Evolutionary conservation across 2,888 invertebrate species (phyloP), one percentile per base, ranked within the genome.

Genomic region (Sinotaia quadrata): DNA sequence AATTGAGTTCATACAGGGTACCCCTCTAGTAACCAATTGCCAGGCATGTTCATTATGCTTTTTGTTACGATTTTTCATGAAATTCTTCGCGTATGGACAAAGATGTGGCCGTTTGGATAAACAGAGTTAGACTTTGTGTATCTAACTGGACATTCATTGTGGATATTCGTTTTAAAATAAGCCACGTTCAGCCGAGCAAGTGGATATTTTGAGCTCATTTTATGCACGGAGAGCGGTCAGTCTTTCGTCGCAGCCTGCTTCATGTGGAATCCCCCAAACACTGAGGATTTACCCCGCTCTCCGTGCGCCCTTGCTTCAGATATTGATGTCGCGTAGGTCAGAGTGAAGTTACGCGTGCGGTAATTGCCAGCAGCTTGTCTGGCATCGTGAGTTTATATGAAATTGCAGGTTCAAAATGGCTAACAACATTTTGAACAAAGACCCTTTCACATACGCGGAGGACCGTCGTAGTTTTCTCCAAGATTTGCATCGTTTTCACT

Each of bases 401-500:
- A 52, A 27, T 59, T 65, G 65, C 65, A 65, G 58, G 67, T 70
- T 63, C 73, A 75, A 74, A 76, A 92, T 92, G 92, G 91, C 92
- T 88, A 90, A 91, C 87, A 90, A 91, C 87, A 89, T 91, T 65
- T 54, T 91, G 84, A 91, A 91, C 89, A 92, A 92, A 91, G 92
- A 92, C 89, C 91, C 93, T 81, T 92, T 92, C 88, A 91, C 92
- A 85, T 94, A 94, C 91, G 90, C 92, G 85, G 92, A 92, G 88
- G 94, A 95, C 90, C 92, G 92, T 85, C 93, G 93, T 83, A 91
- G 91, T 79, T 95, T 95, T 91, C 89, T 95, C 78, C 92, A 93
- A 88, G 96, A 96, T 86, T 91, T 97, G 82, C 93, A 93, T 85
- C 94, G 94, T 88, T 97, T 97, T 88, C 96, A 97, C 89, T 37